Percentiles rank a stretch among this genome's conserved stretches.
Conservation (phyloP, 2,797 vertebrate genomes). For the Phalanger gymnotis region DNA sequence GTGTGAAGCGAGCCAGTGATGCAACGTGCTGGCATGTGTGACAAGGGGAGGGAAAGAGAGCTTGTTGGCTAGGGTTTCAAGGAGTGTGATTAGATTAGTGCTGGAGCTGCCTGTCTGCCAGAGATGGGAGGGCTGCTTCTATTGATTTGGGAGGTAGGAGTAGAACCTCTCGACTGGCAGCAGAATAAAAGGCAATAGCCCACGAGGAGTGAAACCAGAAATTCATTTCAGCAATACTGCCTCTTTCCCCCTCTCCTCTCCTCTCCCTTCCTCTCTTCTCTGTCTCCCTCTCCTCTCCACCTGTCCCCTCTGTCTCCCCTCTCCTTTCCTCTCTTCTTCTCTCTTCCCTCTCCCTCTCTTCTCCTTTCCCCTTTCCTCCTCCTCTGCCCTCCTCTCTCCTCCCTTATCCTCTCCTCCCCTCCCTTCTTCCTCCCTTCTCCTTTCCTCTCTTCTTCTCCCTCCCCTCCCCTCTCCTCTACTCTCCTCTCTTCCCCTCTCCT, state of each 20-base stretch:
- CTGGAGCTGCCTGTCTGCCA: conserved; percentile 56
- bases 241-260: not conserved
- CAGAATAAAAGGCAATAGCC: not conserved
- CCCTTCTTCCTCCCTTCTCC: not conserved
- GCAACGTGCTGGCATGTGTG: conserved; percentile 73
- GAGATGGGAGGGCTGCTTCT: conserved; percentile 48
- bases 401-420: too few species aligned
- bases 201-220: rapidly evolving
- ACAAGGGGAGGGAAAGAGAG: conserved; percentile 75
- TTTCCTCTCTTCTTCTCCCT: rapidly evolving
- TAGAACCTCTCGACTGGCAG: conserved; percentile 1
- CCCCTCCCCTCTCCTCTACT: rapidly evolving
- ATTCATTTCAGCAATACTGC: not conserved
- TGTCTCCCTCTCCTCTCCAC: not conserved
- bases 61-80: conserved; percentile 66
- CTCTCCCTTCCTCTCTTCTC: too few species aligned
- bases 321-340: rapidly evolving
- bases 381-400: not conserved
- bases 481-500: rapidly evolving
- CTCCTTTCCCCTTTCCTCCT: too few species aligned
- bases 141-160: conserved; percentile 7
- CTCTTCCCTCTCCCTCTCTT: rapidly evolving
- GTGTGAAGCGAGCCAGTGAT: conserved; percentile 67
- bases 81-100: conserved; percentile 74
- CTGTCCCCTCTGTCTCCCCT: rapidly evolving